A percentile compares a stretch with the other conserved stretches of the same genome.
phyloP scores from a whole-genome alignment of 2,888 invertebrate species.

The Sipha maydis region DNA sequence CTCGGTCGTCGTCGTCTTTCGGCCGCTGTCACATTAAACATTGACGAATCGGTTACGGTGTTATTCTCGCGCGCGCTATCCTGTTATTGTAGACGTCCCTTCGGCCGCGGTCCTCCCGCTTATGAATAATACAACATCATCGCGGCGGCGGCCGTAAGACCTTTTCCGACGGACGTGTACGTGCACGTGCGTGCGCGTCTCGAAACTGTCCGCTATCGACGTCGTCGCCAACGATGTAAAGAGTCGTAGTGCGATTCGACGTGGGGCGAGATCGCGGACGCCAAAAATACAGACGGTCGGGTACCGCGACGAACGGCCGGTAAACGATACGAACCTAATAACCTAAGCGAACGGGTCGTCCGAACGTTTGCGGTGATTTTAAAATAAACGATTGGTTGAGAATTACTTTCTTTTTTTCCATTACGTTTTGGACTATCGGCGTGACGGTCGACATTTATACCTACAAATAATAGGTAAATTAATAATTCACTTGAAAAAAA shows the following conservation, averaged over 20 bases:
- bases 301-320: too few relatives aligned
- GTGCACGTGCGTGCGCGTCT: neutral
- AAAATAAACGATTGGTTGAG: too few relatives aligned
- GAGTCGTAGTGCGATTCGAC: neutral
- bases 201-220: neutral
- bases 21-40: constrained; percentile 21
- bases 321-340: too few relatives aligned
- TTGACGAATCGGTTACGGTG: neutral
- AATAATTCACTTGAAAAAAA: too few relatives aligned
- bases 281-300: neutral
- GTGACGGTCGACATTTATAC: too few relatives aligned
- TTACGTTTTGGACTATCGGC: too few relatives aligned
- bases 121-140: neutral
- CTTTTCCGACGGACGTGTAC: neutral
- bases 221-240: neutral
- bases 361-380: too few relatives aligned
- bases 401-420: too few relatives aligned
- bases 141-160: neutral
- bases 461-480: too few relatives aligned
- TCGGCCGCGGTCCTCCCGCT: neutral
- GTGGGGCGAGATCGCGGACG: neutral
- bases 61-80: neutral
- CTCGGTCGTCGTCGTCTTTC: neutral
- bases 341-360: too few relatives aligned
- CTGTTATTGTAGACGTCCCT: neutral